These are phyloP conservation scores for Corydoras maculifer DNA, from an alignment of 2,113 vertebrate species.

Conservation along the genomic window DNA sequence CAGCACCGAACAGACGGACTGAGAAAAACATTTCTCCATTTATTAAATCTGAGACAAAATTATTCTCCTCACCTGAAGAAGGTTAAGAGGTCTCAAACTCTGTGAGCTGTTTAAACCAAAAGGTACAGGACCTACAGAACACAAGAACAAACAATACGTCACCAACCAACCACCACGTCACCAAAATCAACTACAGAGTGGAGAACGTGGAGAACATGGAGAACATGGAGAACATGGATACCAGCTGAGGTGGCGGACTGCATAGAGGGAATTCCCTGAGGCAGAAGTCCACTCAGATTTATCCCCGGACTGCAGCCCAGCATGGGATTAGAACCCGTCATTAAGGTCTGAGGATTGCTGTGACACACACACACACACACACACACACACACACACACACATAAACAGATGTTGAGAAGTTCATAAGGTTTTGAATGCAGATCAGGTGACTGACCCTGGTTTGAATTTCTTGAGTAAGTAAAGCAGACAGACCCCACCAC, in stretches of 20 bases:
- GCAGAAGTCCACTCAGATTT: slow-evolving; percentile 86
- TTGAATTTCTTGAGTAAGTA: neutral
- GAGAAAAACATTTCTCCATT: neutral
- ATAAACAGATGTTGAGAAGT: neutral
- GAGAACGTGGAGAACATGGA: too few species aligned
- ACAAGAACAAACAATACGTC: neutral
- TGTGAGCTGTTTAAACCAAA: slow-evolving; percentile 87
- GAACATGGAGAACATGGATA: slow-evolving; percentile 39
- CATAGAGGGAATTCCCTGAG: slow-evolving; percentile 82
- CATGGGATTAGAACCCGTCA: slow-evolving; percentile 88
- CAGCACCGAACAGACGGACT: neutral
- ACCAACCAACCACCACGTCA: too few species aligned
- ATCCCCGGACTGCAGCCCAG: slow-evolving; percentile 82
- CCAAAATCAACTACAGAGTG: too few species aligned
- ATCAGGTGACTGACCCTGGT: too few species aligned
- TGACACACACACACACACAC: slow-evolving; percentile 6
- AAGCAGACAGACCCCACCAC: slow-evolving; percentile 94
- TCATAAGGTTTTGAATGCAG: too few species aligned
- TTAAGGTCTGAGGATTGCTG: slow-evolving; percentile 90
- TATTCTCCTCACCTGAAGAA: slow-evolving; percentile 80
- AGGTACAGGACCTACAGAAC: slow-evolving; percentile 69
- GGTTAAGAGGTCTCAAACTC: slow-evolving; percentile 84
- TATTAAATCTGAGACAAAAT: neutral
- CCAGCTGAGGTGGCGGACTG: slow-evolving; percentile 84
- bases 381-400: neutral